A percentile compares a stretch with the other conserved stretches of the same genome.
Conservation (phyloP, 2,888 invertebrate genomes). For the Trachelus tabidus region DNA sequence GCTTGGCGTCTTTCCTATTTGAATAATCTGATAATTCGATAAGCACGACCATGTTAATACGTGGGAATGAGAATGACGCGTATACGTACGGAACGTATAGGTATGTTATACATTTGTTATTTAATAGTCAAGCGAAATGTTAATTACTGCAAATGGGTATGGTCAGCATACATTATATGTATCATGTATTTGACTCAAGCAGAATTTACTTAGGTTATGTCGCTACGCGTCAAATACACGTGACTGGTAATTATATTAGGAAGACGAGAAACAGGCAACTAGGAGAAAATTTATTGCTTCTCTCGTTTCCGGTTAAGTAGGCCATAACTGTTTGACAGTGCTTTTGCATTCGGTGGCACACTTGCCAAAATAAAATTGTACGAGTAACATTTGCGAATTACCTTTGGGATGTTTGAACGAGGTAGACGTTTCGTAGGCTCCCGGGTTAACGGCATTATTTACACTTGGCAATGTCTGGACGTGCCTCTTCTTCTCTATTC, state of each 20-base stretch:
- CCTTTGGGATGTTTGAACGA: not conserved
- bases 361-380: not conserved
- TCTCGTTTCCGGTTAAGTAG: not conserved
- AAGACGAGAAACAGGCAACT: not conserved
- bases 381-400: not conserved
- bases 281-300: not conserved
- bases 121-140: not conserved
- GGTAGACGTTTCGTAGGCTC: not conserved
- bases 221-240: no score
- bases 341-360: not conserved
- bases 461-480: not conserved
- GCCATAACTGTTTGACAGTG: not conserved
- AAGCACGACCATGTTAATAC: conserved; percentile 16
- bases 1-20: not conserved
- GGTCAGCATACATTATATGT: not conserved
- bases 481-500: not conserved
- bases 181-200: not conserved
- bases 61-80: not conserved
- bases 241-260: no score
- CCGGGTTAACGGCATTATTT: not conserved
- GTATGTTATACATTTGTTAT: not conserved
- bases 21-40: conserved; percentile 16
- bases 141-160: not conserved
- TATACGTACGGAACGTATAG: not conserved
- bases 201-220: not conserved